A percentile compares a stretch with the other conserved stretches of the same genome.
These are phyloP conservation scores for Hippocampus guttulatus DNA, from an alignment of 2,113 vertebrate genomes.

Conservation along the genomic window DNA sequence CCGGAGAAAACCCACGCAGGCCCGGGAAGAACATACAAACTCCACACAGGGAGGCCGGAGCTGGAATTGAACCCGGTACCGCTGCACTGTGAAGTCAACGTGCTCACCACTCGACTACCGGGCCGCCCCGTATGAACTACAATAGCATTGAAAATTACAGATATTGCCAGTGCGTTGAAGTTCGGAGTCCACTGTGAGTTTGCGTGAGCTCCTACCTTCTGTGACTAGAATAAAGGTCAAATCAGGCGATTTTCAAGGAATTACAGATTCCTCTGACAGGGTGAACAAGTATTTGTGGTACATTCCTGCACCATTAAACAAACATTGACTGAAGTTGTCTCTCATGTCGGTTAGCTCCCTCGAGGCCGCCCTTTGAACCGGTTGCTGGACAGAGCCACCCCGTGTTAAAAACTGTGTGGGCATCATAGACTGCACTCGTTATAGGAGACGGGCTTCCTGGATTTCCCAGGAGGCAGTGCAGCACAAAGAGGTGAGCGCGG, in stretches of 20 bases:
- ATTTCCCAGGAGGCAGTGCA: constrained; percentile 25
- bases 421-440: constrained; percentile 27
- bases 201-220: neutral
- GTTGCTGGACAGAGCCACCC: constrained; percentile 6
- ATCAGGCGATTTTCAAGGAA: constrained; percentile 10
- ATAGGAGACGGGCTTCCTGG: constrained; percentile 28
- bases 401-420: constrained; percentile 9
- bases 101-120: too few relatives aligned
- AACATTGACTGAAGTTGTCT: constrained; percentile 13
- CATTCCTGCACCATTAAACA: neutral
- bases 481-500: constrained; percentile 43
- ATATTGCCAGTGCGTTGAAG: neutral
- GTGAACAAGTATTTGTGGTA: neutral
- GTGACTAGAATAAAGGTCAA: neutral
- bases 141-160: too few relatives aligned
- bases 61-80: too few relatives aligned
- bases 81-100: too few relatives aligned
- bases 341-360: constrained; percentile 4
- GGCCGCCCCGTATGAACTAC: too few relatives aligned
- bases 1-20: too few relatives aligned
- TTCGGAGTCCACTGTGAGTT: neutral
- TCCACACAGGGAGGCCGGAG: too few relatives aligned
- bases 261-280: neutral
- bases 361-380: constrained; percentile 8
- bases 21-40: too few relatives aligned